These are phyloP conservation scores for Palythoa caribaeorum DNA, from an alignment of 92 coral and sea anemone genomes.

Conservation along the genomic window DNA sequence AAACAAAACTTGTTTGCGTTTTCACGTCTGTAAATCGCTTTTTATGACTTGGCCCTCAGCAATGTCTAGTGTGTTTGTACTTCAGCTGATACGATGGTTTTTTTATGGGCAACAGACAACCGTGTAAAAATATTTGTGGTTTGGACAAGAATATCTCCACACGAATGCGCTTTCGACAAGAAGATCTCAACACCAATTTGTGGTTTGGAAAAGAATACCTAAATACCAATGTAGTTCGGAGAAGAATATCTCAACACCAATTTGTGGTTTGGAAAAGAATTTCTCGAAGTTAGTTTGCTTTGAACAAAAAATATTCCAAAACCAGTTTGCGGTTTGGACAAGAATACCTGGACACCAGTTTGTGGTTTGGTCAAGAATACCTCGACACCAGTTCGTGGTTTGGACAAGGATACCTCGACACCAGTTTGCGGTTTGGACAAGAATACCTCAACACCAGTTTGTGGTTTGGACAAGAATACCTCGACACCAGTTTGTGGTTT, in stretches of 20 bases:
- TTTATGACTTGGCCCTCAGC: background rate
- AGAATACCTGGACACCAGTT: too few relatives aligned
- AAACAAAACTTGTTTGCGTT: background rate
- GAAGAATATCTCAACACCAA: too few relatives aligned
- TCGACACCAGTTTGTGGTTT: background rate
- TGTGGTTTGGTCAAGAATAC: background rate
- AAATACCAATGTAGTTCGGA: background rate
- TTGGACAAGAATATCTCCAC: background rate
- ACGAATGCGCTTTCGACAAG: too few relatives aligned
- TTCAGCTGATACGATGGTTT: too few relatives aligned
- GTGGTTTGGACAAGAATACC: background rate
- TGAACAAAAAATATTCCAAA: background rate
- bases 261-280: background rate
- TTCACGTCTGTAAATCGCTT: background rate
- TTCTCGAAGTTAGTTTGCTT: background rate
- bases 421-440: background rate
- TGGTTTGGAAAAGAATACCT: too few relatives aligned
- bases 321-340: too few relatives aligned
- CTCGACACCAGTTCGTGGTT: background rate
- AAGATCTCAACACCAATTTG: too few relatives aligned
- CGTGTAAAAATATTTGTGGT: background rate
- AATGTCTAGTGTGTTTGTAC: background rate
- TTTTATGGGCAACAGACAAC: too few relatives aligned
- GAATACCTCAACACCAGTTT: background rate
- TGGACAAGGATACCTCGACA: background rate